Evolutionary conservation across 2,113 vertebrate species (phyloP).

Genomic region (Antechinus flavipes): DNA sequence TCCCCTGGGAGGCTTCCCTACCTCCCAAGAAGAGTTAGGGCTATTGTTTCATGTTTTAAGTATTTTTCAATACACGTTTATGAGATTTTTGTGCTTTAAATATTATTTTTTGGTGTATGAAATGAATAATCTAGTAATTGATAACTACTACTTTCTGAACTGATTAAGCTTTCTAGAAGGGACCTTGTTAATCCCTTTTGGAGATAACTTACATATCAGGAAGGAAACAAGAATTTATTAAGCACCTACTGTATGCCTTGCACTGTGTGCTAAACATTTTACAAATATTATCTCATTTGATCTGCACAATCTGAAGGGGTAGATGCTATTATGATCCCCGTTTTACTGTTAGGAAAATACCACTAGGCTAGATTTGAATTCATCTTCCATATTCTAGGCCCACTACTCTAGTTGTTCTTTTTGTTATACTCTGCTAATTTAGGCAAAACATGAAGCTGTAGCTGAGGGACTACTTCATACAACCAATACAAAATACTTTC

Average conservation of each 20-base stretch:
- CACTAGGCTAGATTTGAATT: background rate
- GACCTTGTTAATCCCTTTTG: background rate
- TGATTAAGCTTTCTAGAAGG: background rate
- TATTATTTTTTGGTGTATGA: background rate
- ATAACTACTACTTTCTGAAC: background rate
- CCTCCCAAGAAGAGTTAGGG: background rate
- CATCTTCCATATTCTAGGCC: background rate
- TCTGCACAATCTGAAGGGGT: background rate
- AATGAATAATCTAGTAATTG: background rate
- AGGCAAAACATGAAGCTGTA: conserved; percentile 28
- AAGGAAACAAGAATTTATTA: background rate
- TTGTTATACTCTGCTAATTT: background rate
- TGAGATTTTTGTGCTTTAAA: background rate
- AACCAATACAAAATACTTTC: conserved; percentile 35
- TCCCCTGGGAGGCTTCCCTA: background rate
- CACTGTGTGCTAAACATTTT: background rate
- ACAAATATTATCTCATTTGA: background rate
- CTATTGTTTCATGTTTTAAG: background rate
- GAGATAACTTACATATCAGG: background rate
- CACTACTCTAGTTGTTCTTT: background rate
- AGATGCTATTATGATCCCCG: background rate
- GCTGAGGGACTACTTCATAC: background rate
- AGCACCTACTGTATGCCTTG: background rate
- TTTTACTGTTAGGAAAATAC: background rate
- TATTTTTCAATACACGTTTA: background rate